A percentile compares a stretch with the other conserved stretches of the same genome.
phyloP scores from a whole-genome alignment of 2,888 invertebrate genomes.

The Andricus curvator region DNA sequence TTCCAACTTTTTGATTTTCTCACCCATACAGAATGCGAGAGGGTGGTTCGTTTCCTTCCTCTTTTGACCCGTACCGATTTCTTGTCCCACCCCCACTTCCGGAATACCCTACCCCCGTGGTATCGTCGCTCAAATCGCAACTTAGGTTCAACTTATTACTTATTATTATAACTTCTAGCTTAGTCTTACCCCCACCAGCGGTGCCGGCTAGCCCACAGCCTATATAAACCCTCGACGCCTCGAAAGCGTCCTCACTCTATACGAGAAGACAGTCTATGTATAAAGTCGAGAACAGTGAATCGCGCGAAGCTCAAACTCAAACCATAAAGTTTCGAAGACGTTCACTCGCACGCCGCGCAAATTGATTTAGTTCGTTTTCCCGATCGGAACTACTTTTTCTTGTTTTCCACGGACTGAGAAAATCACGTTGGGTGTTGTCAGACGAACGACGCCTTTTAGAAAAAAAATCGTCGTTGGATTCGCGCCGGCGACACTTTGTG shows the following conservation, averaged over 20 bases:
- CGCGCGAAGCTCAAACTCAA: conserved; percentile 44
- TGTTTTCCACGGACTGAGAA: conserved; percentile 1
- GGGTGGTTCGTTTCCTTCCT: neutral
- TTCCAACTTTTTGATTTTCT: no score
- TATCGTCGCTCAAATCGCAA: conserved; percentile 57
- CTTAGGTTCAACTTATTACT: conserved; percentile 65
- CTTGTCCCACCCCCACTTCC: conserved; percentile 42
- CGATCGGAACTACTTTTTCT: neutral
- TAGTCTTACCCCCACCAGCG: conserved; percentile 64
- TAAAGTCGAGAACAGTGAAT: conserved; percentile 65
- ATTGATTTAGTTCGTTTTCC: conserved; percentile 2
- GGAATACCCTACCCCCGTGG: conserved; percentile 45
- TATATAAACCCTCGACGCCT: conserved; percentile 74
- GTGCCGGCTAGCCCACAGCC: conserved; percentile 68
- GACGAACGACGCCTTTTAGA: conserved; percentile 23
- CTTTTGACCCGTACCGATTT: conserved; percentile 2
- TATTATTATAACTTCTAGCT: conserved; percentile 70
- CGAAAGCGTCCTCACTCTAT: conserved; percentile 74
- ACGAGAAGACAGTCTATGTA: conserved; percentile 73
- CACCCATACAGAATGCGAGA: neutral
- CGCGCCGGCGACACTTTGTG: conserved; percentile 18
- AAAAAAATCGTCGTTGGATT: conserved; percentile 11
- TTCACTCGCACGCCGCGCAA: neutral
- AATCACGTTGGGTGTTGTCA: conserved; percentile 4
- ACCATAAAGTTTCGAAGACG: neutral